These are phyloP conservation scores for Anorthoa munda DNA, from an alignment of 2,888 invertebrate species.

Conservation along the genomic window DNA sequence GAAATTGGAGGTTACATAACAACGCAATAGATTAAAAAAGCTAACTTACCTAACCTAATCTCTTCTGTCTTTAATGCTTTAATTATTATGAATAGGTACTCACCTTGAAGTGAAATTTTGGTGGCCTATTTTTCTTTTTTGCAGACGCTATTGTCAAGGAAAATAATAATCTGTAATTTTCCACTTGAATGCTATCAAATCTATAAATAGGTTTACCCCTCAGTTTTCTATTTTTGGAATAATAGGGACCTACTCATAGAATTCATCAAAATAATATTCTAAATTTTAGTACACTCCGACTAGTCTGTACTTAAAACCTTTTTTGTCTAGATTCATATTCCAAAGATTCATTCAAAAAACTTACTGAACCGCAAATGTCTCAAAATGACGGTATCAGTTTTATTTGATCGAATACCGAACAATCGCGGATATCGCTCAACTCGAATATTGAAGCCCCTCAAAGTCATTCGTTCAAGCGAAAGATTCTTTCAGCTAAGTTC, in stretches of 20 bases:
- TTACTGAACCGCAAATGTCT: conserved; percentile 58
- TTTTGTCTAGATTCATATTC: conserved; percentile 34
- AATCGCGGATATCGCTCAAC: conserved; percentile 73
- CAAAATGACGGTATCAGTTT: conserved; percentile 58
- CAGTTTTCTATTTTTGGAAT: conserved; percentile 3
- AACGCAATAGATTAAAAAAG: background rate
- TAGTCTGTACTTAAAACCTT: conserved; percentile 35
- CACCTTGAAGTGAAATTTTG: background rate
- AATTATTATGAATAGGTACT: background rate
- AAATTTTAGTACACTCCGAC: background rate
- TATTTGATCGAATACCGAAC: conserved; percentile 70
- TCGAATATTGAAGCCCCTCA: conserved; percentile 79
- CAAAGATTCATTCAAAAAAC: conserved; percentile 49
- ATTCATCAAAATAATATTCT: conserved; percentile 11
- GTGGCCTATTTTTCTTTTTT: background rate
- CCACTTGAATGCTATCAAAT: conserved; percentile 4
- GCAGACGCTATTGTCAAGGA: background rate
- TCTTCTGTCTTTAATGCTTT: too few species aligned
- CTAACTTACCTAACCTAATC: too few species aligned
- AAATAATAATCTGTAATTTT: conserved; percentile 4
- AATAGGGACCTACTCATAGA: background rate
- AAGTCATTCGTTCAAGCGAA: conserved; percentile 77
- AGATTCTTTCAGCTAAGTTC: conserved; percentile 78
- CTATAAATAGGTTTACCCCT: background rate
- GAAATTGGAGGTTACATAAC: background rate